Evolutionary conservation across 2,888 invertebrate species (phyloP), one percentile per base, ranked within the genome.

Genomic region (Pteria penguin): DNA sequence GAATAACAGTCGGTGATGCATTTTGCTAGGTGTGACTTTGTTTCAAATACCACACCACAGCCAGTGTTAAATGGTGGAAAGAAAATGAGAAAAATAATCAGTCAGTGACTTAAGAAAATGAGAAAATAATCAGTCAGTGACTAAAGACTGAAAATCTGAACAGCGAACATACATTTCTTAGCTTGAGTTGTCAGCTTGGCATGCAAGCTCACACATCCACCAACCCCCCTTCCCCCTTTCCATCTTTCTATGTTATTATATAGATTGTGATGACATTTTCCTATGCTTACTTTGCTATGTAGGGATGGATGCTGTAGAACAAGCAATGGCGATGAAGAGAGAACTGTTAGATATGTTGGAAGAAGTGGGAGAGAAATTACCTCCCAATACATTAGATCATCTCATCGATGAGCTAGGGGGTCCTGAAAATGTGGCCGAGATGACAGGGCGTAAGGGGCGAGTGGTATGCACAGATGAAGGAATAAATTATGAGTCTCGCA

Each of bases 381-480:
- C 99, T 4, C 96, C 98, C 54, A 99, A 99, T 93, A 98, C 99
- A 0, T 94, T 99, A 60, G 99, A 99, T 94, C 98, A 99, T 92
- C 94, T 99, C 14, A 99, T 99, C 81, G 99, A 99, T 93, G 97
- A 98, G 91, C 94, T 99, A 11, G 99, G 99, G 63, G 99, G 99
- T 1, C 97, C 98, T 0, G 97, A 98, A 85, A 97, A 97, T 93
- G 99, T 99, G 0, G 99, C 99, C 0, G 99, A 99, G 95, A 99
- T 99, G 99, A 99, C 99, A 0, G 98, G 98, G 0, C 94, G 99
- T 72, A 97, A 98, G 52, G 97, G 98, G 1, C 87, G 94, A 26
- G 92, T 94, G 29, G 93, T 94, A 29, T 97, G 97, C 89, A 96
- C 96, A 0, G 97, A 98, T 82, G 96, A 97, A 86, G 84, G 86